These are phyloP conservation scores for Xestia sexstrigata DNA, from an alignment of 2,888 invertebrate species.

Conservation along the genomic window DNA sequence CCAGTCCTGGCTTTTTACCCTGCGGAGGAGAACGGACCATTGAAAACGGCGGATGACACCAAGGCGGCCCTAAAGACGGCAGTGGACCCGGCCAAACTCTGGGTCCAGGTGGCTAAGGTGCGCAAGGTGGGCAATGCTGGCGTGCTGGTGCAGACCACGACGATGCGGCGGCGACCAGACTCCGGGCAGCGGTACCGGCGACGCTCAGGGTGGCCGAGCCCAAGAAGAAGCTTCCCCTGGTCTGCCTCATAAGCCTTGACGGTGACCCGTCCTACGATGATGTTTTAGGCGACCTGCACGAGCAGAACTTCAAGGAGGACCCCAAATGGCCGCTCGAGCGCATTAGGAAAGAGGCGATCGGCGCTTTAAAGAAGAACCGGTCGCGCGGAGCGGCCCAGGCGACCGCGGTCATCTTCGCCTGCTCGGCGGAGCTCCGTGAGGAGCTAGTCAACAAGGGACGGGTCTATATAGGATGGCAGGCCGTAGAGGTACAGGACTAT, in stretches of 20 bases:
- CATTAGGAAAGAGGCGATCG: not conserved
- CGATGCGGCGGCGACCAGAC: not conserved
- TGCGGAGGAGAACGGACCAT: too few relatives aligned
- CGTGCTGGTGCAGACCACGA: too few relatives aligned
- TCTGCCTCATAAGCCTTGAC: not conserved
- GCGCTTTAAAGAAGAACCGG: slow-evolving; percentile 28
- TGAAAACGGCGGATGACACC: too few relatives aligned
- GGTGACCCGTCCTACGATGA: not conserved
- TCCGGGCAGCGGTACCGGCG: not conserved
- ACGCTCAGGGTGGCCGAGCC: not conserved
- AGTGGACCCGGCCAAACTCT: too few relatives aligned
- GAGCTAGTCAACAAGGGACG: fast-evolving
- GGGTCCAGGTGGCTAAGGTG: too few relatives aligned
- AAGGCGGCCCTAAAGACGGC: too few relatives aligned
- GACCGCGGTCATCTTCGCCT: fast-evolving
- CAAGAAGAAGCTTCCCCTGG: fast-evolving
- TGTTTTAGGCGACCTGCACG: fast-evolving
- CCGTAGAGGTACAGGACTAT: slow-evolving; percentile 33
- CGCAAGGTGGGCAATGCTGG: too few relatives aligned
- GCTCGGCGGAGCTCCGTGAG: not conserved
- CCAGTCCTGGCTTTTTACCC: too few relatives aligned
- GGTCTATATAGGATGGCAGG: slow-evolving; percentile 59
- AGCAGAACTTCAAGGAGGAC: not conserved
- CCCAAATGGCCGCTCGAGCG: not conserved
- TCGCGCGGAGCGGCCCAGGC: not conserved